Evolutionary conservation across 1,140 invertebrate species (phyloP).

Genomic region (Platorchestia sp.): DNA sequence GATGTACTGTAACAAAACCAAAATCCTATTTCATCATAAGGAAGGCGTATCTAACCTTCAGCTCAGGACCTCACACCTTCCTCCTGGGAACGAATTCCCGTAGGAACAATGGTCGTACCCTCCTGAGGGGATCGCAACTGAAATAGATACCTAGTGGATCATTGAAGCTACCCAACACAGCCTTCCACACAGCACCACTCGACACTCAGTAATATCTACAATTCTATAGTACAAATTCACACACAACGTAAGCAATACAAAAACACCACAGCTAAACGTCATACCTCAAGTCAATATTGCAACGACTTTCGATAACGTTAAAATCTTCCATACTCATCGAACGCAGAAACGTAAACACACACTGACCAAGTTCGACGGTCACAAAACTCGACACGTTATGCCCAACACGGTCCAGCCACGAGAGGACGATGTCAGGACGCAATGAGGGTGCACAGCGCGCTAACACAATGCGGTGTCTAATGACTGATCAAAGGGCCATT

Average conservation of each 20-base stretch:
- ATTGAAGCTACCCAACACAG: neutral
- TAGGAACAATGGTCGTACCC: too few species aligned
- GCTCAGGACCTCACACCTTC: too few species aligned
- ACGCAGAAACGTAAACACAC: neutral
- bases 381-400: neutral
- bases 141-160: neutral
- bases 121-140: neutral
- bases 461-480: conserved; percentile 7
- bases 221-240: too few species aligned
- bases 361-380: neutral
- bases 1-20: too few species aligned
- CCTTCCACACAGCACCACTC: neutral
- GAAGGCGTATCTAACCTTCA: too few species aligned
- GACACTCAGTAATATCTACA: too few species aligned
- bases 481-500: neutral
- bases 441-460: neutral
- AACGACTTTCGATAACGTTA: neutral
- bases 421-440: neutral
- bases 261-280: neutral
- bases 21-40: too few species aligned
- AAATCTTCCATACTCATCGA: neutral
- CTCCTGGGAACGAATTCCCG: too few species aligned
- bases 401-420: neutral
- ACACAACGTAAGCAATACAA: too few species aligned
- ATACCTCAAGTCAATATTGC: neutral